Conservation (phyloP, 2,113 vertebrate genomes). For the Corythaixoides concolor region DNA sequence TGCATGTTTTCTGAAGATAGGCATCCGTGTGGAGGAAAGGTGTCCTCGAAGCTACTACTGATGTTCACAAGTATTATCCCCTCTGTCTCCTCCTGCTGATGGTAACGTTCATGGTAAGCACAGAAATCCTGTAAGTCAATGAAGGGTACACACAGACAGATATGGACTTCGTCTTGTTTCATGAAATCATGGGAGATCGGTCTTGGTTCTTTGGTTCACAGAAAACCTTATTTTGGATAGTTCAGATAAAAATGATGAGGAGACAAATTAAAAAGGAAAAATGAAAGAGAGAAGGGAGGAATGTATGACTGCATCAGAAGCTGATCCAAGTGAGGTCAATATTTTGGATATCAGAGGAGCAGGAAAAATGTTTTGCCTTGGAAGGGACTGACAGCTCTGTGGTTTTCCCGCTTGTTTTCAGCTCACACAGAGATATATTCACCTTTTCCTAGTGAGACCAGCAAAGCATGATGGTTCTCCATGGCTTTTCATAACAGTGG, state of each 20-base stretch:
- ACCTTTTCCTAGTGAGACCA: background rate
- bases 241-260: background rate
- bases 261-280: background rate
- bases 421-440: background rate
- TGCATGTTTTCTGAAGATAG: background rate
- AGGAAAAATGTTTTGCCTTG: background rate
- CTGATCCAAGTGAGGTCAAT: background rate
- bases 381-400: background rate
- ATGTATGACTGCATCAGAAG: background rate
- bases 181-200: background rate
- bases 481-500: rapidly evolving
- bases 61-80: background rate
- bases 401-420: background rate
- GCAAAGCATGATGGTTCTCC: background rate
- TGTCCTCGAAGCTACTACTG: background rate
- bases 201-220: background rate
- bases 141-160: background rate
- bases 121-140: background rate
- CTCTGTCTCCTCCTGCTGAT: background rate
- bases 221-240: background rate
- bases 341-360: background rate
- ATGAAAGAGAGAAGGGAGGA: background rate
- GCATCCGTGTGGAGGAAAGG: background rate
- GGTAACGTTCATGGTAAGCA: background rate
- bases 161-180: background rate